Evolutionary conservation across 2,113 vertebrate genomes (phyloP), one percentile per base, ranked within the genome.

Genomic region (Sinocyclocheilus anshuiensis): DNA sequence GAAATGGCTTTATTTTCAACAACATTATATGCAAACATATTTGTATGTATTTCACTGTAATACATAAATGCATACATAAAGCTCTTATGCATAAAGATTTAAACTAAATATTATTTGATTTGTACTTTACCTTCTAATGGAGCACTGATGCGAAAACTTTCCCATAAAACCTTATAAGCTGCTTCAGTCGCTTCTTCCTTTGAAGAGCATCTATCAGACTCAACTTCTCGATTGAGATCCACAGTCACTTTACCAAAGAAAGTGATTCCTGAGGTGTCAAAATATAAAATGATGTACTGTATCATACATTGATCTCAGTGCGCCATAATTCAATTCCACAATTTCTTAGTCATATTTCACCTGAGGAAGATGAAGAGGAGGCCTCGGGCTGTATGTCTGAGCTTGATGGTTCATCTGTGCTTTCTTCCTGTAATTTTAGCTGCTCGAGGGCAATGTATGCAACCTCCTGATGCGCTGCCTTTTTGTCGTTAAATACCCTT

Each of bases 391-490:
- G 57, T 39, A 55, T 42, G n/a, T 26, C 29, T 33, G 81, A 72
- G 36, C 39, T 45, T 9, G 78, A 77, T n/a, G 42, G 2, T 22
- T 88, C 85, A 61, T 77, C 82, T 39, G 20, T 50, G n/a, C 18
- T 67, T 18, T 72, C 75, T 20, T 48, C 26, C 1, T 85, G 59
- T 24, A 15, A 50, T 16, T 42, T 24, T 26, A 90, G 78, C 20
- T 72, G 8, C 0, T 75, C 24, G 18, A 92, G 89, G 8, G 89
- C 91, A 74, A 84, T 59, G 69, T 53, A 82, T 22, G 92, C 85
- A n/a, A 92, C 91, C 71, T 92, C 91, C 75, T 92, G 92, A 74
- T 92, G 91, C 8, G 92, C 90, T 0, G 4, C 10, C 84, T 16
- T 89, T 77, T 45, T 86, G 20, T 8, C 85, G 0, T 16, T 86